Evolutionary conservation across 1,140 invertebrate species (phyloP), one percentile per base, ranked within the genome.

Genomic region (Sitobion miscanthi): DNA sequence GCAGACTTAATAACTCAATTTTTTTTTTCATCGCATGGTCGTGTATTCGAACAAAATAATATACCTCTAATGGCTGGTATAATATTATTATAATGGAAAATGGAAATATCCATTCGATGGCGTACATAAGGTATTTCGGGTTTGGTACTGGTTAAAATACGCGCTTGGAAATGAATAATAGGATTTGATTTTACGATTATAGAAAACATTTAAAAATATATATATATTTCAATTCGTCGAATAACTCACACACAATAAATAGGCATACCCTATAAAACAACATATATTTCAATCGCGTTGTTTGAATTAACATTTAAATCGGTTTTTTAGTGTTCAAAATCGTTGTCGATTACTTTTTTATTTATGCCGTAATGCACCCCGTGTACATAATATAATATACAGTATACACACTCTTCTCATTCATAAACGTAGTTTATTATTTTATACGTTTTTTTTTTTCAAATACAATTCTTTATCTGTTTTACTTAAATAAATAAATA

Each of bases 261-360:
- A 77, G 30, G 30, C 62, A 77, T 77, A 77, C 14, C 30, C 62
- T 17, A 20, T 77, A n/a, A 77, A 77, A 77, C n/a, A 77, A n/a
- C 30, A 77, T 77, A 42, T 85, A 85, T 25, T 45, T 85, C 21
- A 25, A 85, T 85, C 3, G 42, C 9, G 23, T 85, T 42, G 9
- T 85, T 85, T 85, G 9, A 89, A 89, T 89, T 89, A 89, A 89
- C 87, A 89, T 89, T 89, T 54, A 89, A 89, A 89, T 89, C 87
- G 87, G 8, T 89, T 88, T 89, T 42, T 42, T 21, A 20, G 30
- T n/a, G 45, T n/a, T 49, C 20, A 49, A 52, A 88, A 52, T 88
- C 49, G 35, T 88, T 52, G 20, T 88, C 38, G 30, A 88, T 49
- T 25, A 52, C n/a, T 52, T 52, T 88, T n/a, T n/a, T 87, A 30